These are phyloP conservation scores for Tipula vernalis DNA, from an alignment of 2,888 invertebrate species.

Conservation along the genomic window DNA sequence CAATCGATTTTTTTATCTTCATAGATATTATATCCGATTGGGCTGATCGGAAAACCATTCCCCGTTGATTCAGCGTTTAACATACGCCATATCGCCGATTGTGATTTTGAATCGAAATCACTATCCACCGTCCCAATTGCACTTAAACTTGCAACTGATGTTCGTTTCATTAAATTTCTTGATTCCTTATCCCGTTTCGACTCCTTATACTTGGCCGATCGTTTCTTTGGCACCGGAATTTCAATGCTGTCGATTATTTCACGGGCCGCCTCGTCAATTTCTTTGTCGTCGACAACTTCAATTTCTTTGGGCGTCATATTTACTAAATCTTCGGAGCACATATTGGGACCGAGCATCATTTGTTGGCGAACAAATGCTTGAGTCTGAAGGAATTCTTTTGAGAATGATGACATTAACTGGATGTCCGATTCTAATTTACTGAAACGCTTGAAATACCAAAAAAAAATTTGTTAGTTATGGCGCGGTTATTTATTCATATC, in stretches of 20 bases:
- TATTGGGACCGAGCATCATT: not conserved
- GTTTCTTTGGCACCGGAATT: not conserved
- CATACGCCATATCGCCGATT: conserved; percentile 13
- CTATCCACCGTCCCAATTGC: not conserved
- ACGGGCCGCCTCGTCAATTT: not conserved
- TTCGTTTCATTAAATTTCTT: not conserved
- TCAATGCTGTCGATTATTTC: not conserved
- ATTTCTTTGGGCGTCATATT: not conserved
- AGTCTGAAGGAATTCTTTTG: not conserved
- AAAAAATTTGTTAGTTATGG: not conserved
- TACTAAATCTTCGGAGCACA: conserved; percentile 10
- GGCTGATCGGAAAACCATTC: conserved; percentile 12
- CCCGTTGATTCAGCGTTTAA: not conserved
- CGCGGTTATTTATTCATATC: not conserved
- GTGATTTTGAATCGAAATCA: conserved; percentile 5
- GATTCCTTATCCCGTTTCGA: not conserved
- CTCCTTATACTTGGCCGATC: not conserved
- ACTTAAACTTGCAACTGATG: not conserved
- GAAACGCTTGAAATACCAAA: not conserved
- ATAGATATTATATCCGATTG: conserved; percentile 11
- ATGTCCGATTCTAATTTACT: conserved; percentile 12
- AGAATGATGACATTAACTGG: conserved; percentile 5
- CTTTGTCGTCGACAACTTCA: not conserved
- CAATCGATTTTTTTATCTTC: conserved; percentile 12
- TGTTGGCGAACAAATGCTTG: not conserved